These are phyloP conservation scores for Bellardia bayeri DNA, from an alignment of 2,888 invertebrate species.

Conservation along the genomic window DNA sequence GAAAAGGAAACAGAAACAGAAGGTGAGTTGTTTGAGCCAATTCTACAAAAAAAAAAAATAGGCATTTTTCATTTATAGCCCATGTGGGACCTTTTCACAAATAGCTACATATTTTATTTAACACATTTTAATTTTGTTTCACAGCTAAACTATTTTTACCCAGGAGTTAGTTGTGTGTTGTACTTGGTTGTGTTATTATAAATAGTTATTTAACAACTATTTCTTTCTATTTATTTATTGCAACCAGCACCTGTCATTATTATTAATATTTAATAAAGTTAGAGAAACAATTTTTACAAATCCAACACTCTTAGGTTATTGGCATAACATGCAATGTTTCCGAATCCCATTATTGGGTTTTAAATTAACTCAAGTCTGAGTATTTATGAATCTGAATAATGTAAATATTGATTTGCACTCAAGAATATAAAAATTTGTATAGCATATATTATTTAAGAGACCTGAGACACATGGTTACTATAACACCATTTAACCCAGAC, in stretches of 20 bases:
- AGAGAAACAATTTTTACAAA: too few relatives aligned
- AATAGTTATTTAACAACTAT: slow-evolving; percentile 23
- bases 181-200: slow-evolving; percentile 9
- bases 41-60: not conserved
- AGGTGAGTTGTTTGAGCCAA: slow-evolving; percentile 71
- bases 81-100: not conserved
- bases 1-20: not conserved
- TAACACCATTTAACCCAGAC: too few relatives aligned
- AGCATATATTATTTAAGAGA: too few relatives aligned
- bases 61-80: not conserved
- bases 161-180: not conserved
- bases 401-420: too few relatives aligned
- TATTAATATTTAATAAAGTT: too few relatives aligned
- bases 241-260: slow-evolving; percentile 24
- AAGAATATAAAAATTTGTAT: too few relatives aligned
- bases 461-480: too few relatives aligned
- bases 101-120: not conserved
- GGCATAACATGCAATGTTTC: too few relatives aligned
- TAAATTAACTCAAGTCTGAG: too few relatives aligned
- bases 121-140: slow-evolving; percentile 31
- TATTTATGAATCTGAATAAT: too few relatives aligned
- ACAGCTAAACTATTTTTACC: slow-evolving; percentile 31
- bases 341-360: too few relatives aligned
- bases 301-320: too few relatives aligned
- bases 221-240: slow-evolving; percentile 10